phyloP scores from a whole-genome alignment of 1,140 invertebrate genomes.

The Hypothenemus hampei region DNA sequence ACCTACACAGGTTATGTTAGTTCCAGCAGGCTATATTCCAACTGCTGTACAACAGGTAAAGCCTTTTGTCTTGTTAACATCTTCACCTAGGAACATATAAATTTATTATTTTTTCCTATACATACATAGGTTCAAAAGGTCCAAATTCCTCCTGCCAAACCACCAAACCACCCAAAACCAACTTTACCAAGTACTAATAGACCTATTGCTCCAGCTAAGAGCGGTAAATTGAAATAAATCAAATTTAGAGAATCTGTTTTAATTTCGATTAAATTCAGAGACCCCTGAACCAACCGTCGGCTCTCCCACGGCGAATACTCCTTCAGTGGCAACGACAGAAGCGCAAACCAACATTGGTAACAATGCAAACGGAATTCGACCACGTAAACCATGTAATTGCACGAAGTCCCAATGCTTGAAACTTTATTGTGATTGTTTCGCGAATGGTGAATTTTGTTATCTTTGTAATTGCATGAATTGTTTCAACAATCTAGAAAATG shows the following conservation, averaged over 20 bases:
- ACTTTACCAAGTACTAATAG: constrained; percentile 1
- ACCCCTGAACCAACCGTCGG: neutral
- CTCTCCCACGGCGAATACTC: neutral
- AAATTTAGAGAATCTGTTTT: neutral
- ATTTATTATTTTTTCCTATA: no score
- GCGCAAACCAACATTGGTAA: constrained; percentile 5
- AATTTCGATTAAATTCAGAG: neutral
- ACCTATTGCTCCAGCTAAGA: constrained; percentile 12
- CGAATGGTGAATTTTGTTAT: constrained; percentile 98
- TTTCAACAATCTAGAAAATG: constrained; percentile 94
- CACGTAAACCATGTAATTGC: constrained; percentile 96
- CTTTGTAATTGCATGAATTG: constrained; percentile 98
- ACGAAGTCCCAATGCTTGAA: constrained; percentile 99
- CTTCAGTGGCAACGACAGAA: constrained; percentile 7
- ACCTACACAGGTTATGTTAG: constrained; percentile 30
- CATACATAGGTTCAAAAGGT: constrained; percentile 30
- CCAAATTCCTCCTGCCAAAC: constrained; percentile 24
- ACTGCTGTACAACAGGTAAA: constrained; percentile 11
- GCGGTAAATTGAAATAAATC: neutral
- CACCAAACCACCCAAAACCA: constrained; percentile 1
- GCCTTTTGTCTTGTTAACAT: neutral
- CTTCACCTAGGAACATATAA: neutral
- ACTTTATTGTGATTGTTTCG: constrained; percentile 99
- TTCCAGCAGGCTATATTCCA: constrained; percentile 28
- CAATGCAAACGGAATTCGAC: constrained; percentile 64